Percentiles rank a stretch among this genome's conserved stretches.
These are phyloP conservation scores for Amazona vittata DNA, from an alignment of 2,113 vertebrate species.

Conservation along the genomic window DNA sequence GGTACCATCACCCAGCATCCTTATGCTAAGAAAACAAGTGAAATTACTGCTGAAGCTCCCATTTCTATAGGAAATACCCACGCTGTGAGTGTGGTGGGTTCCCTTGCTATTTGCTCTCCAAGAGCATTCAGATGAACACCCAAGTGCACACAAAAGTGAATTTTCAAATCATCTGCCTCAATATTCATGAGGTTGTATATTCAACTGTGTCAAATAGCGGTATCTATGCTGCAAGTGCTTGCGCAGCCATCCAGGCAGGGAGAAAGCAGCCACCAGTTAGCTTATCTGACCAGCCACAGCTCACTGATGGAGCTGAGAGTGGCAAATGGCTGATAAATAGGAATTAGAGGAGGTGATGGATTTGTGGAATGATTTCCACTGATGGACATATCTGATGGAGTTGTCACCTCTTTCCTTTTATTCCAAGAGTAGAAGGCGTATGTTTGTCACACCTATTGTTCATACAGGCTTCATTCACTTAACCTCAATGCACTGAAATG, in stretches of 20 bases:
- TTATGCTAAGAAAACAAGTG: background rate
- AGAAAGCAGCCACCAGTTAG: background rate
- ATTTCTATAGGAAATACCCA: background rate
- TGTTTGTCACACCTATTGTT: background rate
- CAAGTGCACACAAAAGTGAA: background rate
- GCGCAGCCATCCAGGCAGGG: background rate
- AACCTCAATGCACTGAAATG: background rate
- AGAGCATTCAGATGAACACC: rapidly evolving
- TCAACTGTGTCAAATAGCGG: background rate
- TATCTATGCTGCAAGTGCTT: background rate
- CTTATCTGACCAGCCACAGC: background rate
- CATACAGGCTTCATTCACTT: background rate
- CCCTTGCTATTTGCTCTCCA: background rate
- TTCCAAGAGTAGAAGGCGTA: background rate
- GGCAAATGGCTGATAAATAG: background rate
- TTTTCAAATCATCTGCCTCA: background rate
- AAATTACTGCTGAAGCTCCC: background rate
- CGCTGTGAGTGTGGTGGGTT: background rate
- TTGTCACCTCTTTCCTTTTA: background rate
- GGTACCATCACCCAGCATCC: background rate
- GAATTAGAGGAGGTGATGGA: background rate
- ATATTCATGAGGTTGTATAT: background rate
- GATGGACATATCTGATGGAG: background rate
- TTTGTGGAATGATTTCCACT: background rate
- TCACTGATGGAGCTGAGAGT: background rate